Base-by-base conservation (phyloP, 2,797 vertebrate species). In the Lagothrix lagotricha region DNA sequence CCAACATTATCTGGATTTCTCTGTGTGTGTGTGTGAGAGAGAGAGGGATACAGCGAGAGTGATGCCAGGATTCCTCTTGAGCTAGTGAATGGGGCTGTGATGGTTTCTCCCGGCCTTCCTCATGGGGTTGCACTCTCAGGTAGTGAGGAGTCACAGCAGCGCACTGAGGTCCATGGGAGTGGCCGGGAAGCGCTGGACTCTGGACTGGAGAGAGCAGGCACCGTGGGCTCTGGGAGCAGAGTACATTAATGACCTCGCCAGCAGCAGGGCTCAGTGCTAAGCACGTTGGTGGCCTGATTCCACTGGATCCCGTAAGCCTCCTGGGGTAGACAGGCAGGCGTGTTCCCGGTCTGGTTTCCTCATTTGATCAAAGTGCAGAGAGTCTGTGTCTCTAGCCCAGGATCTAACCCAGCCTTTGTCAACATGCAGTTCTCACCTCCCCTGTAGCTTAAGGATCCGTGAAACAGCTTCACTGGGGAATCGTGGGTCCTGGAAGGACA, bases 401-500 rank as follows among this genome's bases (percentile, higher is more conserved):
- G 7, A 26, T 58, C 13, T 79, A 57, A 61, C 15, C 12, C 90
- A 8, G 0, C 41, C 30, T 83, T 86, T 58, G 57, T n/a, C 91
- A 96, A 76, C 76, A 50, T 70, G 19, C 33, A 26, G 1, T 50
- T 84, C n/a, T 90, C 20, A 75, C 4, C 14, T 72, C 39, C 72
- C 77, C 19, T 24, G 33, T 28, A 36, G n/a, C 15, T 72, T 33
- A 57, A 28, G 10, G 58, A 44, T 7, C 52, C 20, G 7, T 36
- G 88, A 72, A 46, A 76, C n/a, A 92, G 73, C 28, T 94, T 92
- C 90, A 33, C 33, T 24, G 33, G 90, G 92, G 73, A 48, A 80
- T 4, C 0, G 26, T 36, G 52, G 52, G 7, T 46, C 22, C 50
- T 41, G 44, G 64, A 72, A 82, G 88, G 26, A n/a, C 58, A 28